Conservation (phyloP, 1,140 invertebrate species). For the Drosophila arawakana region DNA sequence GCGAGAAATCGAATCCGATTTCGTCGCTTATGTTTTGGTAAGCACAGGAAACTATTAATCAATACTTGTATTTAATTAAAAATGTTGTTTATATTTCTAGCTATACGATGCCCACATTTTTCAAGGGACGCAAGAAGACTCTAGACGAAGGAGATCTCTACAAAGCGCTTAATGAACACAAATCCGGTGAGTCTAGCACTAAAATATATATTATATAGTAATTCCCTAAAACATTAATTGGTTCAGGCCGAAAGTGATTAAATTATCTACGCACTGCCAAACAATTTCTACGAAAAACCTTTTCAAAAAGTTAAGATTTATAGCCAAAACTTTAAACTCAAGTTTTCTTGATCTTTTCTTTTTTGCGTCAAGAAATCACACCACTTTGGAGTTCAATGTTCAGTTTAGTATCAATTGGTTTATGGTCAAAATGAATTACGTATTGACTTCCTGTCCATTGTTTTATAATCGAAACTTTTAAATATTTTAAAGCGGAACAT, state of each 20-base stretch:
- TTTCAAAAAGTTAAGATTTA: no score
- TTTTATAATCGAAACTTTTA: background rate
- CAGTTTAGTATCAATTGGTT: no score
- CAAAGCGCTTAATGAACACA: slow-evolving; percentile 86
- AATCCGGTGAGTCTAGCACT: slow-evolving; percentile 80
- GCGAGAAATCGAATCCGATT: slow-evolving; percentile 74
- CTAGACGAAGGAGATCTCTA: slow-evolving; percentile 86
- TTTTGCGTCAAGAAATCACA: no score
- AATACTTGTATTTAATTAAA: background rate
- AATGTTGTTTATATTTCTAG: slow-evolving; percentile 51
- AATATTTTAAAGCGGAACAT: slow-evolving; percentile 2
- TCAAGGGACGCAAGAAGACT: slow-evolving; percentile 86
- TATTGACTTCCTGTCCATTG: background rate
- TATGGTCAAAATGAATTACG: background rate
- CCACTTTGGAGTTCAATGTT: no score
- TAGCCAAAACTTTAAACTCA: no score
- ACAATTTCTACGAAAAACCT: no score
- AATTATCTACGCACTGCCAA: no score
- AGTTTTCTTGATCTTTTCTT: no score
- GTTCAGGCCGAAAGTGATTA: no score
- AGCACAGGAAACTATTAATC: slow-evolving; percentile 10
- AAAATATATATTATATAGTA: no score
- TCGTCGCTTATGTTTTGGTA: slow-evolving; percentile 80
- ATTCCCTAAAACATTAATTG: no score
- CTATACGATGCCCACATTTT: slow-evolving; percentile 85